phyloP scores from a whole-genome alignment of 2,113 vertebrate species.

The Micronisus gabar region DNA sequence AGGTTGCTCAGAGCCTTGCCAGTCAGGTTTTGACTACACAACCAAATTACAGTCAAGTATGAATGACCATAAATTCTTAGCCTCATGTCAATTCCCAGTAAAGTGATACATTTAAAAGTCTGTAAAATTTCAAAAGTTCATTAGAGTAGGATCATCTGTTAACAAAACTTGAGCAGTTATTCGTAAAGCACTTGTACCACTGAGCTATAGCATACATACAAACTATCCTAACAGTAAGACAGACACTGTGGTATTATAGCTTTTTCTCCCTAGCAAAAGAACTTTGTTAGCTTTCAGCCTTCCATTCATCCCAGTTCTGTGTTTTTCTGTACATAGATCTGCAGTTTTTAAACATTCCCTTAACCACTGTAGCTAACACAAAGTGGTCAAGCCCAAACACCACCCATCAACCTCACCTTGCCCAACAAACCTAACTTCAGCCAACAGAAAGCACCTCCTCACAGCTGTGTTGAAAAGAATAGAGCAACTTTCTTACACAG shows the following conservation, averaged over 20 bases:
- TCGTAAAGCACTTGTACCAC: not conserved
- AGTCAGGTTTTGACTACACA: not conserved
- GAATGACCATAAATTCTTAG: not conserved
- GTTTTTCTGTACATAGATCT: not conserved
- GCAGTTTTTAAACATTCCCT: not conserved
- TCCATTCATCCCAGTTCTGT: not conserved
- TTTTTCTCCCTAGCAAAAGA: not conserved
- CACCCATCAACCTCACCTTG: not conserved
- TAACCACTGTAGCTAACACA: not conserved
- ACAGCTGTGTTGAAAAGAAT: not conserved
- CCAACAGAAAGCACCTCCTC: not conserved
- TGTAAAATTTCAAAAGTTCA: not conserved
- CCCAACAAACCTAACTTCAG: not conserved
- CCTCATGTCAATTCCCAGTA: not conserved
- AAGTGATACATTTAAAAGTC: not conserved
- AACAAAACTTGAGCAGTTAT: not conserved
- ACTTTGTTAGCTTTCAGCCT: not conserved
- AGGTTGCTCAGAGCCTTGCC: not conserved
- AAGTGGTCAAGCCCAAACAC: not conserved
- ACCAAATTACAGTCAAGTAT: not conserved
- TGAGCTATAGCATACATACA: not conserved
- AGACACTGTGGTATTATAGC: not conserved
- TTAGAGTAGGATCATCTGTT: not conserved
- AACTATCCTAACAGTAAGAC: not conserved
- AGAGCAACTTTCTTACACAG: not conserved